A percentile compares a stretch with the other conserved stretches of the same genome.
phyloP scores from a whole-genome alignment of 1,140 invertebrate species.

The Harpegnathos saltator region DNA sequence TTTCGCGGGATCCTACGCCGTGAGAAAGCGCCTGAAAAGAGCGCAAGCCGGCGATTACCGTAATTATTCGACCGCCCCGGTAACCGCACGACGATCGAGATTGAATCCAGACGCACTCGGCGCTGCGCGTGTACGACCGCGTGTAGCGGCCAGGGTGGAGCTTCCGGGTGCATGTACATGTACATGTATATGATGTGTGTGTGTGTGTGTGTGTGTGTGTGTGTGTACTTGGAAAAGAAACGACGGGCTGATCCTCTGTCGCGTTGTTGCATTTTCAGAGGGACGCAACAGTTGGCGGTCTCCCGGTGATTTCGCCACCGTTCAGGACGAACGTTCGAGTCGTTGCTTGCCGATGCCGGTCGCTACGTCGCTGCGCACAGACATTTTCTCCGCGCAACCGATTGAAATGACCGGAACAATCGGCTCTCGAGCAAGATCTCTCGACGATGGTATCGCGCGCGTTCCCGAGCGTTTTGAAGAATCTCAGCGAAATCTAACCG shows the following conservation, averaged over 20 bases:
- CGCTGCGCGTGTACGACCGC: constrained; percentile 41
- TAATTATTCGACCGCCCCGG: constrained; percentile 57
- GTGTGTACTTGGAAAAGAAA: constrained; percentile 11
- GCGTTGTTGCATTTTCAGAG: neutral
- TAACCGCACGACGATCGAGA: constrained; percentile 54
- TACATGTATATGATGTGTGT: no score
- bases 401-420: neutral
- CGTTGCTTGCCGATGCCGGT: neutral
- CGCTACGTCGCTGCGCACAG: no score
- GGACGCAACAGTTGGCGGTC: neutral
- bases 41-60: constrained; percentile 60
- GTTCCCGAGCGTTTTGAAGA: neutral
- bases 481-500: neutral
- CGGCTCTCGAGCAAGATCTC: neutral
- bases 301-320: neutral
- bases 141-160: constrained; percentile 38
- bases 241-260: neutral
- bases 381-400: no score
- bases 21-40: constrained; percentile 41
- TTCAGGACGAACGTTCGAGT: neutral
- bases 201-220: constrained; percentile 7
- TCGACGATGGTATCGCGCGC: no score
- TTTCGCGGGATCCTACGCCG: constrained; percentile 25
- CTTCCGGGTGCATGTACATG: constrained; percentile 21
- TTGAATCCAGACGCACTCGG: constrained; percentile 40